Conservation (phyloP, 2,797 vertebrate species). For the Toxotes lorentzi region DNA sequence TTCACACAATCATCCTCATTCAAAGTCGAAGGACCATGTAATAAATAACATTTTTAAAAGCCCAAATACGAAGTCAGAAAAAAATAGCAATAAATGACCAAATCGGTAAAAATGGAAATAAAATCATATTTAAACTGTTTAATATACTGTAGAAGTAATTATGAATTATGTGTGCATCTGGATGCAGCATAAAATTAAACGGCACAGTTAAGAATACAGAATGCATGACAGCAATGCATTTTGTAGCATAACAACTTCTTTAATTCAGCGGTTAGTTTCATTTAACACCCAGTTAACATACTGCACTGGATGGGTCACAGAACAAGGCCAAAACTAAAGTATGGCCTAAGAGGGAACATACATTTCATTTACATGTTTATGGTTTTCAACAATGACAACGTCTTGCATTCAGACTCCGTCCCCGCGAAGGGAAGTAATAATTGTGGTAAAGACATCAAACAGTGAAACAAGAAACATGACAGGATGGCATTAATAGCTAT, state of each 20-base stretch:
- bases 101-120: not conserved
- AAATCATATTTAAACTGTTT: conserved; percentile 1
- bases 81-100: not conserved
- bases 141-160: conserved; percentile 10
- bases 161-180: not conserved
- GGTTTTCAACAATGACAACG: conserved; percentile 72
- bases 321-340: conserved; percentile 69
- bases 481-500: conserved; percentile 64
- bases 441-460: conserved; percentile 74
- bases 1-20: not conserved
- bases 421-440: conserved; percentile 66
- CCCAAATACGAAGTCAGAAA: not conserved
- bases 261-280: conserved; percentile 80
- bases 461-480: conserved; percentile 72
- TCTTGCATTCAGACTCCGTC: conserved; percentile 77
- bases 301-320: conserved; percentile 74
- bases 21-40: not conserved
- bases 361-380: conserved; percentile 75
- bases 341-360: conserved; percentile 70
- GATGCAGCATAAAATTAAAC: conserved; percentile 25
- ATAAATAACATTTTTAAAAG: not conserved
- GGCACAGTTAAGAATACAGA: conserved; percentile 55
- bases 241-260: conserved; percentile 77
- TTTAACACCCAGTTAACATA: conserved; percentile 78
- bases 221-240: conserved; percentile 63